Base-by-base conservation (phyloP, 2,797 vertebrate species). In the Xenops minutus region DNA sequence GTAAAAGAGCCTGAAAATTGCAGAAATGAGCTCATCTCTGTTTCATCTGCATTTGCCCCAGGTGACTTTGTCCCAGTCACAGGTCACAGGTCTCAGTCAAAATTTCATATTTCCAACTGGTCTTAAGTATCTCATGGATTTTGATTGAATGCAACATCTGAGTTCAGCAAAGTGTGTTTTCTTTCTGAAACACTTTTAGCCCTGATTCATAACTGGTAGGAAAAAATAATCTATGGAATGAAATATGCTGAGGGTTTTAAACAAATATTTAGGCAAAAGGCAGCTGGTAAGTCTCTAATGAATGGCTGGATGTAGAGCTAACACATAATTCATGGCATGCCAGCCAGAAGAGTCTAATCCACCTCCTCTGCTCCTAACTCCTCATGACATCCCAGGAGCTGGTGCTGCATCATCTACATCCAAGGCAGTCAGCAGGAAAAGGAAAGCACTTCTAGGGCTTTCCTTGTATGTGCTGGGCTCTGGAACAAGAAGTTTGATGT, bases 221-320 rank as follows among this genome's bases (percentile, higher is more conserved):
- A 78, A 93, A 93, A 95, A 93, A 80, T 87, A 93, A 95, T 85
- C 83, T 90, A 85, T 46, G 63, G 88, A 86, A 89, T 95, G 94
- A 96, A 95, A 94, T 95, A 94, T 19, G 74, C 71, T 8, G 48
- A 73, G 67, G 68, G 37, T 78, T 89, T 96, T 56, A 93, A 94
- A 95, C 95, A 97, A 97, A 97, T 96, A 95, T 94, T 96, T 97
- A 96, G 93, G 95, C 71, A 91, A 92, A 96, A 93, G 91, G 89
- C 95, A 96, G 92, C 88, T 93, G 95, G 89, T 93, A 95, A 95
- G 96, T 89, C 95, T 95, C 94, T 90, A 92, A 90, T 76, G 91
- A 95, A 92, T 0, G 41, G 74, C 91, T 86, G 83, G 62, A 32
- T 43, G 76, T 56, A 22, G 72, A 92, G 74, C 91, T 90, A 67